phyloP scores from a whole-genome alignment of 2,888 invertebrate species.

The Drosophila cracens region DNA sequence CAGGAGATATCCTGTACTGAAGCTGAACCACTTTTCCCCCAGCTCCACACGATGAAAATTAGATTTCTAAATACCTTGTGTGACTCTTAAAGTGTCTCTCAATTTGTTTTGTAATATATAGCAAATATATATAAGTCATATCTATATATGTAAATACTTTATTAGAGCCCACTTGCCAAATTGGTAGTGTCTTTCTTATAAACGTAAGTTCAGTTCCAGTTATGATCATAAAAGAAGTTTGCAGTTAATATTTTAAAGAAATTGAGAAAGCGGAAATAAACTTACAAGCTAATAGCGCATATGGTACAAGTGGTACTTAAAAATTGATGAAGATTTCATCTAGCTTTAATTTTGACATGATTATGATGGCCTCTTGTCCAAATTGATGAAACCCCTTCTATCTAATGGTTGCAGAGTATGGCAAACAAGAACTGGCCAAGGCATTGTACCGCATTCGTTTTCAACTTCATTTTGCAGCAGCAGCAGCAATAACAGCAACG shows the following conservation, averaged over 20 bases:
- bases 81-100: neutral
- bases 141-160: neutral
- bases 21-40: neutral
- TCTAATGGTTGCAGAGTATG: conserved; percentile 12
- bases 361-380: neutral
- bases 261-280: neutral
- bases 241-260: too few species aligned
- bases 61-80: neutral
- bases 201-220: neutral
- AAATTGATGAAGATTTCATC: neutral
- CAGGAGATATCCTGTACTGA: neutral
- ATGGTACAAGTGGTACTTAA: neutral
- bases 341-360: neutral
- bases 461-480: conserved; percentile 70
- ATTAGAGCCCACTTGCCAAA: neutral
- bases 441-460: conserved; percentile 69
- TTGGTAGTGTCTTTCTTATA: neutral
- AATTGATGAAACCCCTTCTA: neutral
- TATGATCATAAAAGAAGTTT: neutral
- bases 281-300: neutral
- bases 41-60: neutral
- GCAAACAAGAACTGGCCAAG: conserved; percentile 40
- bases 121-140: neutral
- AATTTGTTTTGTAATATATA: neutral
- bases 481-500: conserved; percentile 34